phyloP scores from a whole-genome alignment of 2,797 vertebrate species.

The Myotis pilosus region DNA sequence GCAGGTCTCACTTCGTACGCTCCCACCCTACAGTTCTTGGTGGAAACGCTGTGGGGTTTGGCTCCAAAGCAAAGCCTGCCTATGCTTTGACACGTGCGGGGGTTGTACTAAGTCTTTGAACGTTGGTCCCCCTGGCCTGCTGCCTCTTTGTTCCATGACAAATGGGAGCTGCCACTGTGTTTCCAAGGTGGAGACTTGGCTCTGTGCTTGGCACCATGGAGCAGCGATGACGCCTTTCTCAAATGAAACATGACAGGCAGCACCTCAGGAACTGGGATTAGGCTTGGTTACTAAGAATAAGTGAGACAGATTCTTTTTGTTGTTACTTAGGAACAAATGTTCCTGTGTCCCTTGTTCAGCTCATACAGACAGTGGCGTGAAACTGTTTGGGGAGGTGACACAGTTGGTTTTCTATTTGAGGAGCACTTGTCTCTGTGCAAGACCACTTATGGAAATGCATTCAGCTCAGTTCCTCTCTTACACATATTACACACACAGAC shows the following conservation, averaged over 20 bases:
- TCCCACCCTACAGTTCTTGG: constrained; percentile 48
- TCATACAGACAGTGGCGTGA: background rate
- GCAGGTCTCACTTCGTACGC: background rate
- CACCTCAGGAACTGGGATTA: constrained; percentile 45
- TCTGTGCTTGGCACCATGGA: constrained; percentile 60
- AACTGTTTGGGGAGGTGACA: background rate
- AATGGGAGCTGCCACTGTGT: constrained; percentile 66
- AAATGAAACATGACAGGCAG: constrained; percentile 74
- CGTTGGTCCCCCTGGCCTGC: constrained; percentile 56
- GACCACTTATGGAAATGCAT: background rate
- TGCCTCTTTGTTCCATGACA: constrained; percentile 66
- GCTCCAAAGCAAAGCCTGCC: background rate
- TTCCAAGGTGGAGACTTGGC: background rate
- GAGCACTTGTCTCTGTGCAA: background rate
- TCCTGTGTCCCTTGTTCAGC: background rate
- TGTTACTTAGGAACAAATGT: constrained; percentile 62
- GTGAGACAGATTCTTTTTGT: constrained; percentile 13
- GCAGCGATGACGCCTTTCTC: constrained; percentile 57
- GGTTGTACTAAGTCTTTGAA: constrained; percentile 63
- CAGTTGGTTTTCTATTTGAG: constrained; percentile 5
- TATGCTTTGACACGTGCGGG: constrained; percentile 68
- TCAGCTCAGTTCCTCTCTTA: background rate
- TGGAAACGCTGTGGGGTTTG: constrained; percentile 59
- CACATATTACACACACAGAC: background rate
- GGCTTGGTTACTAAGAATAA: constrained; percentile 19